Percentiles rank a stretch among this genome's conserved stretches.
Conservation (phyloP, 1,140 invertebrate genomes). For the Pogonomyrmex californicus region DNA sequence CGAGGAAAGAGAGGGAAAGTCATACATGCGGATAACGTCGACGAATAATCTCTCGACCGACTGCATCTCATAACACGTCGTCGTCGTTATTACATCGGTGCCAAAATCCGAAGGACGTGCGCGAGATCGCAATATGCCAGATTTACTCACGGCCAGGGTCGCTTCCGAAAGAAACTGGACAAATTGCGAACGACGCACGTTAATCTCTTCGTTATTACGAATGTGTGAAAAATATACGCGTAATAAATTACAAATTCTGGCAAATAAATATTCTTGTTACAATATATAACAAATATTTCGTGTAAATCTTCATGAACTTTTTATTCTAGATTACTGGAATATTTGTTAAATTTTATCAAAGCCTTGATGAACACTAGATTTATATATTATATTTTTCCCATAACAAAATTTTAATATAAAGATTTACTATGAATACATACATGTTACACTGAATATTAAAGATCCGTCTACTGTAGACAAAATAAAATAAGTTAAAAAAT, state of each 20-base stretch:
- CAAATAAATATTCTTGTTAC: slow-evolving; percentile 9
- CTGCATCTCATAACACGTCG: slow-evolving; percentile 32
- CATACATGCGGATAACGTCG: neutral
- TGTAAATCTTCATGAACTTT: neutral
- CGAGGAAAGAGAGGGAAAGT: slow-evolving; percentile 50
- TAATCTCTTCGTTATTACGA: neutral
- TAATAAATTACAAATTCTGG: neutral
- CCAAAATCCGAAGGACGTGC: slow-evolving; percentile 33
- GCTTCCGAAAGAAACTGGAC: neutral
- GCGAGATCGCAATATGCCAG: slow-evolving; percentile 30
- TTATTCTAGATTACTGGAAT: neutral
- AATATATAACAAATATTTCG: no score
- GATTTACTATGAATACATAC: neutral
- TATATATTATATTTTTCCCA: neutral
- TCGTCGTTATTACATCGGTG: slow-evolving; percentile 22
- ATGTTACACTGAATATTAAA: neutral
- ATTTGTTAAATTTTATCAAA: neutral
- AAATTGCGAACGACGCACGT: neutral
- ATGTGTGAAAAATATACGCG: neutral
- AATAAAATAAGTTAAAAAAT: neutral
- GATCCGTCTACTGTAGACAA: neutral
- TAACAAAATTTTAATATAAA: neutral
- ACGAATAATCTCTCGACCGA: slow-evolving; percentile 24
- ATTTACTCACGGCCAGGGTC: slow-evolving; percentile 54
- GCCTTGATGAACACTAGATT: neutral